phyloP scores from a whole-genome alignment of 1,140 invertebrate genomes.

The Pissodes strobi region DNA sequence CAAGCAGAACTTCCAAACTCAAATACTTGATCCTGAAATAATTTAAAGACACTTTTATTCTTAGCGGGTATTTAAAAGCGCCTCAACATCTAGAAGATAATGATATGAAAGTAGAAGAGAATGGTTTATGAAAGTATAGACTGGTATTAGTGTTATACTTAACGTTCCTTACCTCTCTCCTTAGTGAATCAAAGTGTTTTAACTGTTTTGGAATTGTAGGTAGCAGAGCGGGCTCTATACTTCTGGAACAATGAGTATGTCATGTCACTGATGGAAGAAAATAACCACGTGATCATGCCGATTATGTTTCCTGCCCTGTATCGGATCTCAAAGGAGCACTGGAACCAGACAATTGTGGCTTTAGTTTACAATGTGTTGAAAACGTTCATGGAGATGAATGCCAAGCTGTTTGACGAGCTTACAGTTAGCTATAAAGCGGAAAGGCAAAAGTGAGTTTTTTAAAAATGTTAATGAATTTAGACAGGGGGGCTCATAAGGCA shows the following conservation, averaged over 20 bases:
- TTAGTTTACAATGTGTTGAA: constrained; percentile 99
- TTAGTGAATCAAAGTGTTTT: too few relatives aligned
- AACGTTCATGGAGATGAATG: constrained; percentile 99
- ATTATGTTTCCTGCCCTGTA: constrained; percentile 97
- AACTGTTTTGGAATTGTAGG: constrained; percentile 70
- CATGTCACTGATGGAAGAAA: constrained; percentile 92
- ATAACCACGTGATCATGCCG: constrained; percentile 88
- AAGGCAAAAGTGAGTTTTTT: constrained; percentile 94
- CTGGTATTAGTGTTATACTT: too few relatives aligned
- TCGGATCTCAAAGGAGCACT: constrained; percentile 98
- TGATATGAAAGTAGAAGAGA: too few relatives aligned
- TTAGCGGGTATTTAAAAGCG: too few relatives aligned
- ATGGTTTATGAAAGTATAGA: too few relatives aligned
- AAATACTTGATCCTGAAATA: too few relatives aligned
- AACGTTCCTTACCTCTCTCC: too few relatives aligned
- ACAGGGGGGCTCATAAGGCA: too few relatives aligned
- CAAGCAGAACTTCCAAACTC: too few relatives aligned
- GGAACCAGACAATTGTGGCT: constrained; percentile 99
- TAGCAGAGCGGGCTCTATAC: constrained; percentile 94
- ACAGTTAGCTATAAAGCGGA: constrained; percentile 98
- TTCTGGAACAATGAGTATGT: constrained; percentile 98
- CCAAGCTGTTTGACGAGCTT: constrained; percentile 97
- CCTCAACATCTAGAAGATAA: too few relatives aligned
- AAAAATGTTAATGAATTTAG: too few relatives aligned
- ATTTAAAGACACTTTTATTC: too few relatives aligned